These are phyloP conservation scores for Plectrocnemia conspersa DNA, from an alignment of 1,140 invertebrate genomes.

Conservation along the genomic window DNA sequence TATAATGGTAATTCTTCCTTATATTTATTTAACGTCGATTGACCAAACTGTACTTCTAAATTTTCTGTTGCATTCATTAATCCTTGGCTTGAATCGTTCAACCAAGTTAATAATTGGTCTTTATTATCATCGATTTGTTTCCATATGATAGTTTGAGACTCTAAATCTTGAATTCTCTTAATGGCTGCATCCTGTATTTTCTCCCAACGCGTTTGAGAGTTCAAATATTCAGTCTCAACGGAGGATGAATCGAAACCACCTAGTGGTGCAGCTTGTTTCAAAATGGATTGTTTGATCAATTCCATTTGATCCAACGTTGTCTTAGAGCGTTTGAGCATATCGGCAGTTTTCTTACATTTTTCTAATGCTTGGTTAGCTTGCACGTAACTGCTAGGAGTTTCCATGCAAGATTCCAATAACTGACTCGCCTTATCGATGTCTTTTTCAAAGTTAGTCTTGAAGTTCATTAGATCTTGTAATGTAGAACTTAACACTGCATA, in stretches of 20 bases:
- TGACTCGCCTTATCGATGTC: constrained; percentile 63
- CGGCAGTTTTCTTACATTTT: constrained; percentile 68
- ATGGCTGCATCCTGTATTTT: constrained; percentile 64
- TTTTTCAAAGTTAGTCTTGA: constrained; percentile 62
- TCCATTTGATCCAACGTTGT: constrained; percentile 70
- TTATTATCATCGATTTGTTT: constrained; percentile 84
- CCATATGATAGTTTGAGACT: constrained; percentile 86
- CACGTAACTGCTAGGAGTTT: constrained; percentile 61
- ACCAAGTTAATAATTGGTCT: constrained; percentile 77
- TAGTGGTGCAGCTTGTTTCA: constrained; percentile 69
- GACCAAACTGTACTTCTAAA: constrained; percentile 74
- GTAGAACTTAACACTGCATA: constrained; percentile 66
- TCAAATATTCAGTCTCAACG: constrained; percentile 60
- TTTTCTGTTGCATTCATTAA: constrained; percentile 70
- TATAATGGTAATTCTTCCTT: constrained; percentile 79
- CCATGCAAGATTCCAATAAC: constrained; percentile 54
- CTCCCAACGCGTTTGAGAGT: constrained; percentile 68
- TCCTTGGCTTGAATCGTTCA: constrained; percentile 71
- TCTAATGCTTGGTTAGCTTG: constrained; percentile 62
- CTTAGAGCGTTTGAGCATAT: constrained; percentile 70
- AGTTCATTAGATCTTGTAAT: constrained; percentile 71
- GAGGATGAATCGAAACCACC: constrained; percentile 64
- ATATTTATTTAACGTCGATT: constrained; percentile 74
- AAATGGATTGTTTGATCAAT: constrained; percentile 63
- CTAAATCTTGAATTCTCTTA: constrained; percentile 69